Evolutionary conservation across 2,113 vertebrate species (phyloP).

Genomic region (Notarius quadriscutis): DNA sequence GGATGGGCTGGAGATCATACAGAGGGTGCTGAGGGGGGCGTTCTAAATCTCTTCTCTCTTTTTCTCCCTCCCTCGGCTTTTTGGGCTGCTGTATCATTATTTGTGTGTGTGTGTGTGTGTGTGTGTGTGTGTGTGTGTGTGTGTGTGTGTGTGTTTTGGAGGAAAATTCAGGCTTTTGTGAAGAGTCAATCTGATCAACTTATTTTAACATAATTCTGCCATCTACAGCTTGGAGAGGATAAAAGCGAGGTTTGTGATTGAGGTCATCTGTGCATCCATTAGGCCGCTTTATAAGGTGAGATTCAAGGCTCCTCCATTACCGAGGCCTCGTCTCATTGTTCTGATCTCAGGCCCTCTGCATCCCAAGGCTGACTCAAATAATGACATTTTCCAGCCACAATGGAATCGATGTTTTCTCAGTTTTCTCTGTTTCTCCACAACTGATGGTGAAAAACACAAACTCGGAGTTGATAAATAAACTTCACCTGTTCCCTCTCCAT

Average conservation of each 20-base stretch:
- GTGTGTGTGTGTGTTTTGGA: not conserved
- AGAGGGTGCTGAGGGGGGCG: constrained; percentile 46
- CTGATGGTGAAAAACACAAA: constrained; percentile 69
- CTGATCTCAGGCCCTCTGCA: constrained; percentile 65
- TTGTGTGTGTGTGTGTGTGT: constrained; percentile 44
- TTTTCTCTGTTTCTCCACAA: constrained; percentile 24
- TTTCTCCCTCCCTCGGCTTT: constrained; percentile 67
- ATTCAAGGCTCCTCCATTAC: constrained; percentile 79
- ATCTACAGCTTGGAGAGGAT: constrained; percentile 72
- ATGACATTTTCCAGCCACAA: constrained; percentile 74
- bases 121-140: constrained; percentile 15
- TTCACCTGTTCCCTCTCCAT: constrained; percentile 30
- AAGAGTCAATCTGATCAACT: constrained; percentile 81
- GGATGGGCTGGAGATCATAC: constrained; percentile 46
- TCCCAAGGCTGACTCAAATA: constrained; percentile 75
- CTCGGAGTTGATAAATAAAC: constrained; percentile 67
- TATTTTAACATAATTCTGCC: constrained; percentile 69
- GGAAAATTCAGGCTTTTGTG: constrained; percentile 60
- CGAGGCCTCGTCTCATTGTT: constrained; percentile 70
- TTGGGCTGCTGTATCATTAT: constrained; percentile 81
- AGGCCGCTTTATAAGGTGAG: constrained; percentile 77
- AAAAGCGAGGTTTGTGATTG: constrained; percentile 82
- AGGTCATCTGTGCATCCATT: constrained; percentile 85
- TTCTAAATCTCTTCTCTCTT: constrained; percentile 69
- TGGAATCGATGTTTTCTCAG: constrained; percentile 34